Conservation (phyloP, 1,140 invertebrate genomes). For the Agrypnia vestita region DNA sequence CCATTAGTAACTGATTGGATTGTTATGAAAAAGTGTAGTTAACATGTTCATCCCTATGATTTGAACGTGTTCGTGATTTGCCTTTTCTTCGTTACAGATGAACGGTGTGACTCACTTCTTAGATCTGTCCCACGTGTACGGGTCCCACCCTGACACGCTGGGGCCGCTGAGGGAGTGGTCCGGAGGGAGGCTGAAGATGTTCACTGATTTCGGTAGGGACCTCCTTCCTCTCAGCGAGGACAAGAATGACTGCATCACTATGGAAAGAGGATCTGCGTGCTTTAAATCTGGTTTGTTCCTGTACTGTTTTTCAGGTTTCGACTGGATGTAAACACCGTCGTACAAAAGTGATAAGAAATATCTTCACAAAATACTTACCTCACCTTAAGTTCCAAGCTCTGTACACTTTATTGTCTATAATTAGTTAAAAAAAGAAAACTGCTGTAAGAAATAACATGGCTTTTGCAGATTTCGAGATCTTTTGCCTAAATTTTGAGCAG, state of each 20-base stretch:
- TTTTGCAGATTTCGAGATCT: too few relatives aligned
- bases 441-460: too few relatives aligned
- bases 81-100: slow-evolving; percentile 71
- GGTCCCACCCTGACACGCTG: slow-evolving; percentile 75
- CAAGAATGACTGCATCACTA: slow-evolving; percentile 72
- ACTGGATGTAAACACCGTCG: too few relatives aligned
- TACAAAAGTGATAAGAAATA: too few relatives aligned
- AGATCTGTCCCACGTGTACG: slow-evolving; percentile 83
- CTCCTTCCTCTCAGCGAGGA: slow-evolving; percentile 74
- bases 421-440: too few relatives aligned
- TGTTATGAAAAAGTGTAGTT: too few relatives aligned
- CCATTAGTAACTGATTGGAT: too few relatives aligned
- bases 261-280: slow-evolving; percentile 74
- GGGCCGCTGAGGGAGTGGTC: slow-evolving; percentile 72
- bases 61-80: not conserved
- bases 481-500: too few relatives aligned
- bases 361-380: too few relatives aligned
- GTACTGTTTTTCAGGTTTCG: not conserved
- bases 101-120: slow-evolving; percentile 84
- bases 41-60: too few relatives aligned
- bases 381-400: too few relatives aligned
- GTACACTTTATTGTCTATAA: too few relatives aligned
- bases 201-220: slow-evolving; percentile 76
- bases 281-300: slow-evolving; percentile 72
- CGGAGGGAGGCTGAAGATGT: slow-evolving; percentile 75